Evolutionary conservation across 2,888 invertebrate genomes (phyloP), one percentile per base, ranked within the genome.

Genomic region (Drepanosiphum platanoidis): DNA sequence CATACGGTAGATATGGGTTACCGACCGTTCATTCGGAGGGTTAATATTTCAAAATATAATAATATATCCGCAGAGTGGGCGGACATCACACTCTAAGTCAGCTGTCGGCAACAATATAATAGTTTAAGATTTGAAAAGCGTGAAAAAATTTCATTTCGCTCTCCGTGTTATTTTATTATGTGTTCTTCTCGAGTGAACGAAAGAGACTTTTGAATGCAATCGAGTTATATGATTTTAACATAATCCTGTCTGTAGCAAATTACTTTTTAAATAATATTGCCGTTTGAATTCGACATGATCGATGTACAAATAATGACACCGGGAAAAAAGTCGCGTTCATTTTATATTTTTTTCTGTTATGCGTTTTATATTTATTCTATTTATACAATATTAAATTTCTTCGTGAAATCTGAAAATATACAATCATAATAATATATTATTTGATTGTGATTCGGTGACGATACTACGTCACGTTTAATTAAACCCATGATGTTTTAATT

Each of bases 141-240:
- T 3, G 15, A 13, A 71, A 39, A 71, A 52, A 52, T 52, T 22
- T 52, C 18, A 52, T 22, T 52, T 52, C n/a, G n/a, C n/a, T n/a
- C n/a, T n/a, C n/a, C n/a, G n/a, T n/a, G n/a, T n/a, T n/a, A n/a
- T n/a, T n/a, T n/a, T n/a, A n/a, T 22, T 52, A 52, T 52, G 18
- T 22, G 15, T 39, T 52, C 5, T 5, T 18, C 52, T 52, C 22
- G 7, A 52, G 22, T 52, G 22, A 15, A 8, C 39, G 39, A 39
- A 15, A 71, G 71, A 71, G 71, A 71, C 27, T 71, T 71, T 71
- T 36, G 71, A 71, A 39, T n/a, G 39, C 71, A n/a, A n/a, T 13
- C 27, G 39, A 71, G 39, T 71, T 27, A 15, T 71, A 71, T 71
- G n/a, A 27, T n/a, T 39, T 27, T 39, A 36, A 39, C 39, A 39